phyloP scores from a whole-genome alignment of 2,113 vertebrate species.

The Spheniscus mendiculus region DNA sequence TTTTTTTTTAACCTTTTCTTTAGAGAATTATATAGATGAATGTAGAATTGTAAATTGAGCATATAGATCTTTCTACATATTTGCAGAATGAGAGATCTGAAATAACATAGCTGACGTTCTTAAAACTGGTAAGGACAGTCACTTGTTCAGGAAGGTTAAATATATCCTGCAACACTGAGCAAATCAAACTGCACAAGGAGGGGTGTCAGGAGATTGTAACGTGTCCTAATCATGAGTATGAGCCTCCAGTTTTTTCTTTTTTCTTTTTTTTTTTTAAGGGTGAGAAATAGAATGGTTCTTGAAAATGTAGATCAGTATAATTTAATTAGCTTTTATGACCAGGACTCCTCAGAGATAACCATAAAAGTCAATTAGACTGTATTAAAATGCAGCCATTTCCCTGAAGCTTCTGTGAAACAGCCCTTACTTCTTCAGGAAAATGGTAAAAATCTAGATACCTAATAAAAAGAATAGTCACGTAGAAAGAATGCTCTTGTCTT shows the following conservation, averaged over 20 bases:
- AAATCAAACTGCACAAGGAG: not conserved
- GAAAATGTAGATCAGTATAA: slow-evolving; percentile 76
- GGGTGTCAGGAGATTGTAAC: not conserved
- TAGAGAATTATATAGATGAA: not conserved
- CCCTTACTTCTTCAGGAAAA: slow-evolving; percentile 27
- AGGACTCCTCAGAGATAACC: slow-evolving; percentile 70
- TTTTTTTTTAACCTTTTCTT: not conserved
- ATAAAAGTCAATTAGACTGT: slow-evolving; percentile 70
- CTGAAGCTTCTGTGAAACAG: slow-evolving; percentile 51
- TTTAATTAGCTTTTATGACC: slow-evolving; percentile 80
- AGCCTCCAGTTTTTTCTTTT: not conserved
- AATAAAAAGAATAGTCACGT: not conserved
- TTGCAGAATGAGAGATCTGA: slow-evolving; percentile 22
- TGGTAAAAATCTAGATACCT: not conserved
- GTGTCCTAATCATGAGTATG: not conserved
- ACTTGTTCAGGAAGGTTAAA: not conserved
- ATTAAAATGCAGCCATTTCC: slow-evolving; percentile 71
- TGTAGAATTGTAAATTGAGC: not conserved
- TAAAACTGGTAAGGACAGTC: not conserved
- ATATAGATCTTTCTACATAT: not conserved
- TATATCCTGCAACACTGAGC: not conserved
- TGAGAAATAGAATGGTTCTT: slow-evolving; percentile 46
- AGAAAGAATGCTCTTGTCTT: not conserved
- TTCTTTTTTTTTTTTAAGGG: not conserved
- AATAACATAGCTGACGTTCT: not conserved